These are phyloP conservation scores for Solea solea DNA, from an alignment of 2,113 vertebrate genomes.

Conservation along the genomic window DNA sequence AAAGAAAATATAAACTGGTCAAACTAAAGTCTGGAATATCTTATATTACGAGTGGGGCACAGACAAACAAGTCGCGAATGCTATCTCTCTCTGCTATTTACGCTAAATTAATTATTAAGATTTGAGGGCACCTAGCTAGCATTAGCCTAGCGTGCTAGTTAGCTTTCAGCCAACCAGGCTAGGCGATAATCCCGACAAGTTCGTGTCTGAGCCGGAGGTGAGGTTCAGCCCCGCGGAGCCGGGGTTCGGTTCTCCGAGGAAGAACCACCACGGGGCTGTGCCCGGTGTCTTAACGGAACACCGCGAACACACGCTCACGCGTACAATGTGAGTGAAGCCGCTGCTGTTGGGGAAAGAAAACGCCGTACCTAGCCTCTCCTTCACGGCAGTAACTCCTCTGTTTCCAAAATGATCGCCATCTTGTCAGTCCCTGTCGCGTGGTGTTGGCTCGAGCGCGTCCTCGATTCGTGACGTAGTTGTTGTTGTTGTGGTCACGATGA, in stretches of 20 bases:
- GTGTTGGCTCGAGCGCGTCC: constrained; percentile 69
- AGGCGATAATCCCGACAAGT: constrained; percentile 54
- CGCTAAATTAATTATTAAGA: constrained; percentile 26
- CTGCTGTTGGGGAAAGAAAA: constrained; percentile 1
- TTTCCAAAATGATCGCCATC: constrained; percentile 73
- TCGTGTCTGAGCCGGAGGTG: constrained; percentile 25
- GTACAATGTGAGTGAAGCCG: constrained; percentile 30
- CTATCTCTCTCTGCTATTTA: not conserved
- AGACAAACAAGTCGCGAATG: not conserved
- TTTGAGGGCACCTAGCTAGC: constrained; percentile 36
- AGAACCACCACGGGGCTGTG: not conserved
- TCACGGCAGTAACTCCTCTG: constrained; percentile 63
- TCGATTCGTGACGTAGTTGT: constrained; percentile 65
- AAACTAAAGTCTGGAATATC: rapidly evolving
- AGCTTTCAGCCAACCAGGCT: constrained; percentile 40
- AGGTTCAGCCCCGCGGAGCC: not conserved
- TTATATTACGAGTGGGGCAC: no score
- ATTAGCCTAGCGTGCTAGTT: constrained; percentile 50
- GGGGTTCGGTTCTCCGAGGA: not conserved
- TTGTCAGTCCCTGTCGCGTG: constrained; percentile 78
- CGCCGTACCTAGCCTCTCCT: constrained; percentile 70
- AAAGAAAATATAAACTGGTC: not conserved
- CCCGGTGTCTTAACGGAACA: not conserved
- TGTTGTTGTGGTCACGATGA: constrained; percentile 30
- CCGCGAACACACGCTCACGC: constrained; percentile 8